Evolutionary conservation across 2,113 vertebrate genomes (phyloP).

Genomic region (Odontophorus gujanensis): DNA sequence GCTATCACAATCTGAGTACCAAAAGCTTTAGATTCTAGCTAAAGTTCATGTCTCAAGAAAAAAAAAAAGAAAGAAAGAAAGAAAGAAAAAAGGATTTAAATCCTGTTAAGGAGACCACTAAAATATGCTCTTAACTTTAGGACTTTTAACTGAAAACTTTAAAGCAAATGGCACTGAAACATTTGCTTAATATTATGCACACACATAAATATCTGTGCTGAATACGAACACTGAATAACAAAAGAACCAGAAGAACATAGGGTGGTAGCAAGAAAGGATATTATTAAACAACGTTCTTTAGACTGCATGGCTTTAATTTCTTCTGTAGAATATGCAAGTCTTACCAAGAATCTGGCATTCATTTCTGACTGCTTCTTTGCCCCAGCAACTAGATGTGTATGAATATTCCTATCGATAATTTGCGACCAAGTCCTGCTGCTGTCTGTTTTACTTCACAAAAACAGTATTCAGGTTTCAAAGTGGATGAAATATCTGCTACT

Average conservation of each 20-base stretch:
- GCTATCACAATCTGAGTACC: not conserved
- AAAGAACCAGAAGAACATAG: conserved; percentile 38
- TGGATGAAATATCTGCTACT: conserved; percentile 21
- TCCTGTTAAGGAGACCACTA: conserved; percentile 49
- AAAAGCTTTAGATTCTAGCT: not conserved
- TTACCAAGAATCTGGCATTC: conserved; percentile 73
- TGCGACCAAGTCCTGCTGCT: conserved; percentile 11
- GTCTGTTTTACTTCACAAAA: conserved; percentile 41
- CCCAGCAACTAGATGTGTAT: conserved; percentile 29
- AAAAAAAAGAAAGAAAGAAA: not conserved
- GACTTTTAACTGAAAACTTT: conserved; percentile 32
- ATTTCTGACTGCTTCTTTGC: conserved; percentile 64
- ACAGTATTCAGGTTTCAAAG: conserved; percentile 49
- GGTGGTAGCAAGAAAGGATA: conserved; percentile 50
- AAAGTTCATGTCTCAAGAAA: conserved; percentile 1
- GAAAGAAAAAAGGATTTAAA: not conserved
- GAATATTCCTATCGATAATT: conserved; percentile 60
- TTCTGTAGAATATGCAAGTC: conserved; percentile 68
- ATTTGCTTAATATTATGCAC: conserved; percentile 57
- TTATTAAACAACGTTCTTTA: conserved; percentile 60
- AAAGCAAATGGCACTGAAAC: conserved; percentile 53
- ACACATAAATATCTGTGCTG: conserved; percentile 32
- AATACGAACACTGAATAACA: not conserved
- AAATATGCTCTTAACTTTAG: conserved; percentile 66
- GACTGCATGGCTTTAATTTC: conserved; percentile 62